Conservation (phyloP, 1,140 invertebrate genomes). For the Pantala flavescens region DNA sequence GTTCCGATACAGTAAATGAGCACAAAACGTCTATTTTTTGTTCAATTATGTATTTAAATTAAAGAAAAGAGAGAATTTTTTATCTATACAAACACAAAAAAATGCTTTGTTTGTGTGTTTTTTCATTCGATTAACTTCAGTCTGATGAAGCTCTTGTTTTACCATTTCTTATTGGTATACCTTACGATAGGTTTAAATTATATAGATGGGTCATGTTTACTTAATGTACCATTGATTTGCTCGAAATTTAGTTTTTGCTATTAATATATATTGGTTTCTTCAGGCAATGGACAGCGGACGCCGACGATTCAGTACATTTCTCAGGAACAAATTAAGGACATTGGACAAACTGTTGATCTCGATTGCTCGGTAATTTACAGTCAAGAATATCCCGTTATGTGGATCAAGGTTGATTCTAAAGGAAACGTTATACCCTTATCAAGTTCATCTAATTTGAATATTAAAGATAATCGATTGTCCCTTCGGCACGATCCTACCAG, state of each 20-base stretch:
- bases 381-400: constrained; percentile 54
- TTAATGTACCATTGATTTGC: neutral
- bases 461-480: constrained; percentile 76
- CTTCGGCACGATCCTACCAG: constrained; percentile 67
- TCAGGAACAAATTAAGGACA: constrained; percentile 82
- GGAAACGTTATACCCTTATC: constrained; percentile 61
- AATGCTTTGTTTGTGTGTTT: neutral
- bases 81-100: neutral
- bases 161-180: neutral
- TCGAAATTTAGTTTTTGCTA: neutral
- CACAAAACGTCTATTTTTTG: neutral
- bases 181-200: neutral
- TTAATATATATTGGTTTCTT: constrained; percentile 25
- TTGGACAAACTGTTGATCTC: constrained; percentile 76
- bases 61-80: neutral
- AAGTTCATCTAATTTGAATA: constrained; percentile 64
- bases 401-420: constrained; percentile 57
- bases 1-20: neutral
- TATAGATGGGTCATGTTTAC: neutral
- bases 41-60: neutral
- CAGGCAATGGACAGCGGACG: constrained; percentile 57
- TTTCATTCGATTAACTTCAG: neutral
- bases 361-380: constrained; percentile 83
- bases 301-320: constrained; percentile 86
- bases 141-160: neutral